A percentile compares a stretch with the other conserved stretches of the same genome.
These are phyloP conservation scores for Monomorium pharaonis DNA, from an alignment of 1,140 invertebrate species.

Conservation along the genomic window DNA sequence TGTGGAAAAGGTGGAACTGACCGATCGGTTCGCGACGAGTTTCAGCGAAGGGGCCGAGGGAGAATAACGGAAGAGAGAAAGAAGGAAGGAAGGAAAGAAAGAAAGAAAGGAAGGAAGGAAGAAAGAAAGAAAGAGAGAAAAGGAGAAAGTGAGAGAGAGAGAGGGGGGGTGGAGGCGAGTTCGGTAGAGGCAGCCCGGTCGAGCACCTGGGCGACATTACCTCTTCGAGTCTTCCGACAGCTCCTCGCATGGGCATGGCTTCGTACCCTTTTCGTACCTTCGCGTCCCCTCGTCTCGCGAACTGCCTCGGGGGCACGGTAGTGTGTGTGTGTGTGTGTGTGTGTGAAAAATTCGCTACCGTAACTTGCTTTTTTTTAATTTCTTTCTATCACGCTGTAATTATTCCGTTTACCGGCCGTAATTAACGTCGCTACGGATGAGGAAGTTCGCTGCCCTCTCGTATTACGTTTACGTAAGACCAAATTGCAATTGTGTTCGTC, in stretches of 20 bases:
- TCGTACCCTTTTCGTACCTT: not conserved
- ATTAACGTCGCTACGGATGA: not conserved
- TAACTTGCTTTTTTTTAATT: not conserved
- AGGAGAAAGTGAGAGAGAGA: not conserved
- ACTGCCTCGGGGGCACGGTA: not conserved
- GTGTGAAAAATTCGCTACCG: not conserved
- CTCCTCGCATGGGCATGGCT: not conserved
- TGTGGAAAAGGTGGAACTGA: slow-evolving; percentile 60
- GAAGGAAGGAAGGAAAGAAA: slow-evolving; percentile 20
- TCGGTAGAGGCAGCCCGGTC: slow-evolving; percentile 73
- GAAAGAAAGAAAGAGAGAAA: not conserved
- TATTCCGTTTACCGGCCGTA: not conserved
- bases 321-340: not conserved
- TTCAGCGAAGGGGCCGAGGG: slow-evolving; percentile 32
- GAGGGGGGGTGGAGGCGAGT: slow-evolving; percentile 67
- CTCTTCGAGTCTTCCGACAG: slow-evolving; percentile 66
- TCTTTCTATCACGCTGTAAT: not conserved
- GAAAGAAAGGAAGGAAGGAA: not conserved
- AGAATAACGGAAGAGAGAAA: slow-evolving; percentile 51
- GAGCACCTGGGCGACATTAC: slow-evolving; percentile 77
- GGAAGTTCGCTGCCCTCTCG: not conserved
- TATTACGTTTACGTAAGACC: not conserved
- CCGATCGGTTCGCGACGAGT: slow-evolving; percentile 40
- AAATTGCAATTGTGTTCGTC: not conserved
- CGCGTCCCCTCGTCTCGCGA: not conserved